Percentiles rank a stretch among this genome's conserved stretches.
Evolutionary conservation across 2,797 vertebrate species (phyloP).

Genomic region (Coranthus polyacanthus): DNA sequence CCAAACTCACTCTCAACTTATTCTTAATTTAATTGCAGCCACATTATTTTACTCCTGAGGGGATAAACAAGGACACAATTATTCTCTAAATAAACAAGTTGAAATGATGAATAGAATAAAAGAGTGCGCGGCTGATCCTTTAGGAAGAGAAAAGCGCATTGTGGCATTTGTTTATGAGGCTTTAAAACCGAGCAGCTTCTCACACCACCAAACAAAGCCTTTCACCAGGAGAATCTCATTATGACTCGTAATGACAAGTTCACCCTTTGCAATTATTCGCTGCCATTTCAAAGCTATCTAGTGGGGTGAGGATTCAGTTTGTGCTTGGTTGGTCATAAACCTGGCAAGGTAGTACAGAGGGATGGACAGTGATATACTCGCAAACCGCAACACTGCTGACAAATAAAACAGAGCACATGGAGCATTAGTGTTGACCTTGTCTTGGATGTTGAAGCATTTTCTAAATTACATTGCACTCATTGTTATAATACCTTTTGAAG

Average conservation of each 20-base stretch:
- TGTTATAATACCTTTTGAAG: conserved; percentile 13
- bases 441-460: conserved; percentile 24
- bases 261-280: conserved; percentile 83
- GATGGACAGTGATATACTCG: conserved; percentile 65
- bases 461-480: conserved; percentile 9
- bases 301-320: conserved; percentile 66
- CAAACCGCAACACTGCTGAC: conserved; percentile 56
- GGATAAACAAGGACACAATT: conserved; percentile 68
- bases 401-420: conserved; percentile 53
- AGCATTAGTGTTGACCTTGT: conserved; percentile 48
- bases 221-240: conserved; percentile 81
- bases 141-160: conserved; percentile 59
- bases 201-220: conserved; percentile 70
- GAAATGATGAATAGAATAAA: conserved; percentile 77
- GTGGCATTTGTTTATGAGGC: conserved; percentile 80
- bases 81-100: conserved; percentile 65
- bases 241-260: conserved; percentile 84
- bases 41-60: conserved; percentile 63
- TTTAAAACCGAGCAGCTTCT: conserved; percentile 75
- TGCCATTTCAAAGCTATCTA: conserved; percentile 79
- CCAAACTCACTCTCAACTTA: conserved; percentile 49
- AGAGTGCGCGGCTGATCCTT: conserved; percentile 58
- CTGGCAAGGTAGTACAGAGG: conserved; percentile 56
- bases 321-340: conserved; percentile 74
- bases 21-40: conserved; percentile 60